Evolutionary conservation across 2,113 vertebrate species (phyloP).

Genomic region (Oreochromis aureus): DNA sequence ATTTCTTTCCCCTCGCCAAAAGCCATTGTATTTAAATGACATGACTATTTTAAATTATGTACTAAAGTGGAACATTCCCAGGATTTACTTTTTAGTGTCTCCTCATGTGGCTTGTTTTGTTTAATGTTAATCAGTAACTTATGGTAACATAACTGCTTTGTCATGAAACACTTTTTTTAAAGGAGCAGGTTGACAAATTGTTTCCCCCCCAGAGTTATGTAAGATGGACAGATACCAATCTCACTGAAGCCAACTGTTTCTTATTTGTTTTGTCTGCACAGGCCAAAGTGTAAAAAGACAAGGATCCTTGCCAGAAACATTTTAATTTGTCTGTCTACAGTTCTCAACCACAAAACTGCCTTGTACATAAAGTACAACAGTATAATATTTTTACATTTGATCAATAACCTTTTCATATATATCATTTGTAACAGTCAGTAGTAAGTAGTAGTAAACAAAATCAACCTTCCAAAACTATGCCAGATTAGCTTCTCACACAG

Average conservation of each 20-base stretch:
- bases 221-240: not conserved
- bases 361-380: not conserved
- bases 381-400: not conserved
- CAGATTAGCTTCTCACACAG: not conserved
- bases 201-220: not conserved
- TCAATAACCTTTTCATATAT: not conserved
- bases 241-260: not conserved
- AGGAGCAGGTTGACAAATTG: not conserved
- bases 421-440: not conserved
- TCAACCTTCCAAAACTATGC: not conserved
- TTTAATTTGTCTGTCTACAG: not conserved
- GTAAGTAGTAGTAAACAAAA: not conserved
- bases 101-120: not conserved
- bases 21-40: not conserved
- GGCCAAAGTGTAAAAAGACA: not conserved
- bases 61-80: not conserved
- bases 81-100: not conserved
- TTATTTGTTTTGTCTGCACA: not conserved
- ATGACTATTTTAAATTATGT: not conserved
- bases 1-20: not conserved
- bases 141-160: not conserved
- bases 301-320: not conserved
- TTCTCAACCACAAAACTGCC: not conserved
- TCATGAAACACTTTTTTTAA: not conserved
- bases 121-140: conserved; percentile 1